Percentiles rank a stretch among this genome's conserved stretches.
Evolutionary conservation across 2,888 invertebrate genomes (phyloP).

Genomic region (Stegophylla sp.): DNA sequence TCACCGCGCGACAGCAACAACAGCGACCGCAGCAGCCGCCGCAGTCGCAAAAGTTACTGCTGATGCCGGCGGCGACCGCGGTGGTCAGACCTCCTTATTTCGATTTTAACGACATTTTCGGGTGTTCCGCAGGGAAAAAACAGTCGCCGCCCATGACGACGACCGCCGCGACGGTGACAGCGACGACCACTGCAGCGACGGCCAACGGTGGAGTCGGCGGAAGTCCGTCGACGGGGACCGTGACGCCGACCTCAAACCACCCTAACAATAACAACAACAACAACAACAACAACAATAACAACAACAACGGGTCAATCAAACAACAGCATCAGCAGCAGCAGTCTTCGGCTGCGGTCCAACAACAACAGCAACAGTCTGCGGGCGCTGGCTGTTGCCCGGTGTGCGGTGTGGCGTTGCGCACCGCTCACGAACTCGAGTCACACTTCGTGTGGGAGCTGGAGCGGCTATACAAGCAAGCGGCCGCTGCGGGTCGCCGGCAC

Average conservation of each 20-base stretch:
- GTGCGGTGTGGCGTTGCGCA: constrained; percentile 83
- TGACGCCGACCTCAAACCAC: not conserved
- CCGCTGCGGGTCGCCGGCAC: constrained; percentile 64
- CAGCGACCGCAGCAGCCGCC: not conserved
- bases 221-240: not conserved
- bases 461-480: constrained; percentile 69
- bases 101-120: constrained; percentile 56
- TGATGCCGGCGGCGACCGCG: not conserved
- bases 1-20: constrained; percentile 10
- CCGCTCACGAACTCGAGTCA: constrained; percentile 78
- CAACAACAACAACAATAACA: constrained; percentile 24
- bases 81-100: constrained; percentile 34
- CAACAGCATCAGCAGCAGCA: constrained; percentile 24
- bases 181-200: not conserved
- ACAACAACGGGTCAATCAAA: constrained; percentile 30
- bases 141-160: constrained; percentile 30
- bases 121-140: constrained; percentile 44
- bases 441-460: constrained; percentile 84
- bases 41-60: not conserved
- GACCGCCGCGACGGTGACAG: not conserved
- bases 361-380: constrained; percentile 61
- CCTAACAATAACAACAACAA: constrained; percentile 32
- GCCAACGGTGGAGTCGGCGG: not conserved
- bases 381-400: constrained; percentile 85
- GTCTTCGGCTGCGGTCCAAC: not conserved